These are phyloP conservation scores for Rhagologus leucostigma DNA, from an alignment of 2,113 vertebrate genomes.

Conservation along the genomic window DNA sequence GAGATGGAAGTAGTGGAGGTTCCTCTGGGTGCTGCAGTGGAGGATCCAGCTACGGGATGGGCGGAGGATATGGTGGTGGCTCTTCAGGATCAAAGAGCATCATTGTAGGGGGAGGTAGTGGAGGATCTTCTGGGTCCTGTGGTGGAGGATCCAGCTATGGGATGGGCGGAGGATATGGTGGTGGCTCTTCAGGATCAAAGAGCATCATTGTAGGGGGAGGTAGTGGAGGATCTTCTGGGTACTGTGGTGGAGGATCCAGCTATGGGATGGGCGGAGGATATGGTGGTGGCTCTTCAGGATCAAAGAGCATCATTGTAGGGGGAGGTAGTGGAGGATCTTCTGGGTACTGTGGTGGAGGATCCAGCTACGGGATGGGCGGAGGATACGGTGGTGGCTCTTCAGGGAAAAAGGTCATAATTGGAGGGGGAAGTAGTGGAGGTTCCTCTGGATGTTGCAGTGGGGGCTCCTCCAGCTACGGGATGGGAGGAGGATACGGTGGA, in stretches of 20 bases:
- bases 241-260: not conserved
- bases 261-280: not conserved
- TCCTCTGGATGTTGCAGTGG: not conserved
- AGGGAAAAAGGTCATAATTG: not conserved
- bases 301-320: too few species aligned
- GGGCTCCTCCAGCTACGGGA: rapidly evolving
- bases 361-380: too few species aligned
- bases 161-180: not conserved
- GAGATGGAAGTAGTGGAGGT: not conserved
- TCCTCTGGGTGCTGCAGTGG: not conserved
- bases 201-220: not conserved
- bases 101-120: rapidly evolving
- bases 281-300: too few species aligned
- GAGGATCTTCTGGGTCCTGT: not conserved
- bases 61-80: too few species aligned
- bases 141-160: not conserved
- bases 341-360: too few species aligned
- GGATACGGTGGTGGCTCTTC: not conserved
- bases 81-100: not conserved
- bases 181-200: not conserved
- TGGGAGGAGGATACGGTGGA: not conserved
- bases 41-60: not conserved
- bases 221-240: rapidly evolving
- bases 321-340: too few species aligned
- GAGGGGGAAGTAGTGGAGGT: rapidly evolving